These are phyloP conservation scores for Oligia fasciuncula DNA, from an alignment of 2,888 invertebrate genomes.

Conservation along the genomic window DNA sequence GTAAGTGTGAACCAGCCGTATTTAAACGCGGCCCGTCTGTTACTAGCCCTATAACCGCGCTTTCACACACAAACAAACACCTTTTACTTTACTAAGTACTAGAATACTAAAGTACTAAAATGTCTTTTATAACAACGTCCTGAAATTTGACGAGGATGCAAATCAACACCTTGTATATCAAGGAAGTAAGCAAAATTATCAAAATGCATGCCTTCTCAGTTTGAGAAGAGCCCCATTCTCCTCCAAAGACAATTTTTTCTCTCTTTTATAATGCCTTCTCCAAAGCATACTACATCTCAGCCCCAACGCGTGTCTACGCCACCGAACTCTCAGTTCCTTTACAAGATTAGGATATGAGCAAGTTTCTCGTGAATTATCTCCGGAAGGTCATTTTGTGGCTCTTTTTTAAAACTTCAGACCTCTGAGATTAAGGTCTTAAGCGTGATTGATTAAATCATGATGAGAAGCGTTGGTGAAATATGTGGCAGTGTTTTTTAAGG, in stretches of 20 bases:
- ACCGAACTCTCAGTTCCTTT: conserved; percentile 48
- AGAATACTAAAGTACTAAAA: no score
- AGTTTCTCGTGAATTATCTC: conserved; percentile 61
- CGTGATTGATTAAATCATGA: conserved; percentile 62
- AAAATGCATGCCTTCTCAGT: neutral
- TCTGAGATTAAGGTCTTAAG: conserved; percentile 34
- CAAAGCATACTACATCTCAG: conserved; percentile 3
- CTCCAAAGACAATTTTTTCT: neutral
- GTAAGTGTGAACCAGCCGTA: no score
- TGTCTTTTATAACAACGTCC: no score
- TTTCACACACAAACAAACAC: no score
- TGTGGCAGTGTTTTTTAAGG: neutral
- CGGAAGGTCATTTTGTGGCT: conserved; percentile 50
- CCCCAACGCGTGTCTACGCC: conserved; percentile 29
- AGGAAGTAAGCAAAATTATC: neutral
- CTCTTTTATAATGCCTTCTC: conserved; percentile 24
- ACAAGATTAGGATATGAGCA: conserved; percentile 63
- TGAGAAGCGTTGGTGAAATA: conserved; percentile 22
- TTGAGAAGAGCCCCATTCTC: neutral
- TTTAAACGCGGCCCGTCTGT: no score
- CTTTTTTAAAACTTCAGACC: conserved; percentile 54
- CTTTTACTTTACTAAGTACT: no score
- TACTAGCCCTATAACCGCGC: no score
- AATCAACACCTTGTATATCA: no score
- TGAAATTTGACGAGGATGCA: no score